phyloP scores from a whole-genome alignment of 2,888 invertebrate genomes.

The Salpingus planirostris region DNA sequence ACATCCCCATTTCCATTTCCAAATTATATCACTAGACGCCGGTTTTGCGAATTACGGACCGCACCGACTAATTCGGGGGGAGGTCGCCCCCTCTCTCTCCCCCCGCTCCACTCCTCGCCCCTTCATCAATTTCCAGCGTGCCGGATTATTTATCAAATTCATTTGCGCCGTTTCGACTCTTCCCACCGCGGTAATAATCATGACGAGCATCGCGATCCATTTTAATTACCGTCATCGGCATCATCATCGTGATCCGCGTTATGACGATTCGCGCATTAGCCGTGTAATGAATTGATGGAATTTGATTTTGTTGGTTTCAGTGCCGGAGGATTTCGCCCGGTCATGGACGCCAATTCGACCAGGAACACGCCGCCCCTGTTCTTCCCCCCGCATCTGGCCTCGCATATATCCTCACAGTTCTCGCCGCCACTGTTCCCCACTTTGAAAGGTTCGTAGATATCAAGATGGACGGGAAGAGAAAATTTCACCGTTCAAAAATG shows the following conservation, averaged over 20 bases:
- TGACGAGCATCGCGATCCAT: not conserved
- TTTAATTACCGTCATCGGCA: not conserved
- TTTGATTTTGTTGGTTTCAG: slow-evolving; percentile 35
- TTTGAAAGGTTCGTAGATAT: slow-evolving; percentile 80
- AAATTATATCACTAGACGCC: slow-evolving; percentile 22
- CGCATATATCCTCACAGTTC: slow-evolving; percentile 63
- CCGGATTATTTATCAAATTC: slow-evolving; percentile 24
- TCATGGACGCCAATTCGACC: slow-evolving; percentile 47
- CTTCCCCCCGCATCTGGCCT: slow-evolving; percentile 72
- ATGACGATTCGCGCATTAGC: not conserved
- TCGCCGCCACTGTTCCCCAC: slow-evolving; percentile 73
- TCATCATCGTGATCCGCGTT: not conserved
- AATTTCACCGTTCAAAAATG: too few relatives aligned
- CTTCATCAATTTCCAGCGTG: slow-evolving; percentile 23
- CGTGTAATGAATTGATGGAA: not conserved
- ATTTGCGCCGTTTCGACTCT: slow-evolving; percentile 23
- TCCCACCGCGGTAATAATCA: too few relatives aligned
- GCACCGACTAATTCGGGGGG: too few relatives aligned
- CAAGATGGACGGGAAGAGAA: too few relatives aligned
- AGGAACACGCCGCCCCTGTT: slow-evolving; percentile 63
- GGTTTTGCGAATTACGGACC: not conserved
- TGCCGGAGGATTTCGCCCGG: slow-evolving; percentile 50
- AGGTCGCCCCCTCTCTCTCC: too few relatives aligned
- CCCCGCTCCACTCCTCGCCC: too few relatives aligned
- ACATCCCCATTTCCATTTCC: slow-evolving; percentile 28